Conservation (phyloP, 2,797 vertebrate genomes). For the Coracias cyanogaster region DNA sequence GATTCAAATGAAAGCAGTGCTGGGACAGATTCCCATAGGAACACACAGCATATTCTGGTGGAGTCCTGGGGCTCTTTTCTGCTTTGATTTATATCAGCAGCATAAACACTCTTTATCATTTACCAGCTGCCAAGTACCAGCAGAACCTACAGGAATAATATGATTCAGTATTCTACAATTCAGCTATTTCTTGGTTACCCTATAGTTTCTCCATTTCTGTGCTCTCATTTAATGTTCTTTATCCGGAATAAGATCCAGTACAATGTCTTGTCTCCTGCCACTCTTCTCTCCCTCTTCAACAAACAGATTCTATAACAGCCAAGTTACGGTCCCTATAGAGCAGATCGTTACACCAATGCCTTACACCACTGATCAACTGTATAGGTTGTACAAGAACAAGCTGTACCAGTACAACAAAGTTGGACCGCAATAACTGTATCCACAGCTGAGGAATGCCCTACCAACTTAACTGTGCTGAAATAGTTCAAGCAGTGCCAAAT, state of each 20-base stretch:
- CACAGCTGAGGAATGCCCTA: accelerated
- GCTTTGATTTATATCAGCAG: conserved; percentile 32
- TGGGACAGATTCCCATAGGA: conserved; percentile 43
- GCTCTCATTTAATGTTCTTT: neutral
- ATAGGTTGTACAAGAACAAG: neutral
- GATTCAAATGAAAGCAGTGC: conserved; percentile 36
- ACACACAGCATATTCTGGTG: neutral
- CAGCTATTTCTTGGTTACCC: neutral
- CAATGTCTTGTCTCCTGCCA: neutral
- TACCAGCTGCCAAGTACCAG: neutral
- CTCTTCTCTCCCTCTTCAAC: neutral
- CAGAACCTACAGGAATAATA: neutral
- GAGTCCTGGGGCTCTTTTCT: conserved; percentile 27
- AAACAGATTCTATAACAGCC: neutral
- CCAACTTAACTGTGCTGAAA: neutral
- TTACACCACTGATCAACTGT: neutral
- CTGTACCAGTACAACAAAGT: neutral
- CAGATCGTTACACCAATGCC: neutral
- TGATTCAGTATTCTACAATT: neutral
- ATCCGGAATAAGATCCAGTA: neutral
- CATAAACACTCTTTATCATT: neutral
- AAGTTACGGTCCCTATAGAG: neutral
- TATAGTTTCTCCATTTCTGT: neutral
- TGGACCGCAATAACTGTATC: neutral
- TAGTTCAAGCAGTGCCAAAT: neutral